Percentiles rank a stretch among this genome's conserved stretches.
phyloP scores from a whole-genome alignment of 1,140 invertebrate genomes.

The Drosophila pruinosa region DNA sequence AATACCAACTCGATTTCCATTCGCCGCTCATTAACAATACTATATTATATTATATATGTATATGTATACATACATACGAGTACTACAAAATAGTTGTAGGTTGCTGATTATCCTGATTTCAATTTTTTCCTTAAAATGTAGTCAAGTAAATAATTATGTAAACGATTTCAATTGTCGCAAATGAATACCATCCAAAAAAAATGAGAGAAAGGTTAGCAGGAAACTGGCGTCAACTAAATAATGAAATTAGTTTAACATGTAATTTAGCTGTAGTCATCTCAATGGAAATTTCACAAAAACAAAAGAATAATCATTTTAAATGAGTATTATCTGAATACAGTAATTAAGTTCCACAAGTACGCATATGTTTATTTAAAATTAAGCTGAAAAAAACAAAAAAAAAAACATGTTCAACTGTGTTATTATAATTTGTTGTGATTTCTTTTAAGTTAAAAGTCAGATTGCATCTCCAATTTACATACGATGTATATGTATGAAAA shows the following conservation, averaged over 20 bases:
- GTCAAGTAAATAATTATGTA: slow-evolving; percentile 32
- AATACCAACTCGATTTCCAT: slow-evolving; percentile 37
- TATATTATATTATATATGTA: background rate
- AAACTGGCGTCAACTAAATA: slow-evolving; percentile 40
- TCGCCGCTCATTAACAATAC: slow-evolving; percentile 27
- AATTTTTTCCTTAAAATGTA: slow-evolving; percentile 18
- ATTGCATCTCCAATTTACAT: slow-evolving; percentile 42
- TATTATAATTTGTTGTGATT: slow-evolving; percentile 74
- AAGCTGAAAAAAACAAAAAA: slow-evolving; percentile 24
- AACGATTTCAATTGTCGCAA: slow-evolving; percentile 50
- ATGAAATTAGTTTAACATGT: slow-evolving; percentile 40
- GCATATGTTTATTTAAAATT: slow-evolving; percentile 31
- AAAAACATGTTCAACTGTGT: slow-evolving; percentile 53
- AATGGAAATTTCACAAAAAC: slow-evolving; percentile 8
- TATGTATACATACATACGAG: slow-evolving; percentile 5
- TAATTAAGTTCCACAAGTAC: slow-evolving; percentile 20
- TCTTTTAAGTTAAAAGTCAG: slow-evolving; percentile 49
- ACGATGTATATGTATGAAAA: slow-evolving; percentile 26
- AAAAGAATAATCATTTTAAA: background rate
- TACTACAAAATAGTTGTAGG: slow-evolving; percentile 46
- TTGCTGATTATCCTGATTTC: slow-evolving; percentile 27
- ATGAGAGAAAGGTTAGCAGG: background rate
- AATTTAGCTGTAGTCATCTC: slow-evolving; percentile 43
- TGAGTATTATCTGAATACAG: slow-evolving; percentile 41
- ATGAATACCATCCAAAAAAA: slow-evolving; percentile 39